phyloP scores from a whole-genome alignment of 2,113 vertebrate genomes.

The Rhinichthys klamathensis region DNA sequence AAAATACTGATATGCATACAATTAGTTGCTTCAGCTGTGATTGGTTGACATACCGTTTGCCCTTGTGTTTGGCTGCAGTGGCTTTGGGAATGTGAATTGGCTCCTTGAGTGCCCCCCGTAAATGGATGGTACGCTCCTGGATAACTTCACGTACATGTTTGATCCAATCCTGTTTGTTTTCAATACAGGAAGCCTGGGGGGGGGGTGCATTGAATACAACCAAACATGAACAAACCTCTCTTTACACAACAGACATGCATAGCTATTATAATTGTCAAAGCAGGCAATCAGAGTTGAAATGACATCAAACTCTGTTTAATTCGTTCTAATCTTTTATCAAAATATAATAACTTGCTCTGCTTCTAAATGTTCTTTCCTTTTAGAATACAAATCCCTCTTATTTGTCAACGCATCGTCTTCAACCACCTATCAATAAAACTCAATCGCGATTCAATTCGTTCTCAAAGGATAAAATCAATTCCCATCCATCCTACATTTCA shows the following conservation, averaged over 20 bases:
- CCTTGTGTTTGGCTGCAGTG: constrained; percentile 87
- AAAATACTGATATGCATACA: neutral
- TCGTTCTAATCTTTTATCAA: neutral
- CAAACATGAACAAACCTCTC: neutral
- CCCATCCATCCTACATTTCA: neutral
- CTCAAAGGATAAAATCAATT: neutral
- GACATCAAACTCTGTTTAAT: neutral
- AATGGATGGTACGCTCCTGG: constrained; percentile 95
- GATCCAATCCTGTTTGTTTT: constrained; percentile 99
- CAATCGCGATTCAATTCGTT: neutral
- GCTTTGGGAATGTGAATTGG: constrained; percentile 97
- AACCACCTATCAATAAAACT: neutral
- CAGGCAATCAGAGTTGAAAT: neutral
- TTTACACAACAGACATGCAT: constrained; percentile 12
- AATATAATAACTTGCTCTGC: neutral
- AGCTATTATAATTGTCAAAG: neutral
- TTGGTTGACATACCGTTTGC: constrained; percentile 79
- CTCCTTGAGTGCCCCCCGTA: constrained; percentile 96
- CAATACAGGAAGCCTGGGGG: constrained; percentile 92
- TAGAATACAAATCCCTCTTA: no score
- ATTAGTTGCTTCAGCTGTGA: neutral
- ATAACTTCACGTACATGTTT: constrained; percentile 98
- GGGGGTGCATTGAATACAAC: neutral
- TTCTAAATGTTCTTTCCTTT: neutral
- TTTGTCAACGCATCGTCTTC: neutral